phyloP scores from a whole-genome alignment of 1,140 invertebrate genomes.

The Diploscapter pachys region DNA sequence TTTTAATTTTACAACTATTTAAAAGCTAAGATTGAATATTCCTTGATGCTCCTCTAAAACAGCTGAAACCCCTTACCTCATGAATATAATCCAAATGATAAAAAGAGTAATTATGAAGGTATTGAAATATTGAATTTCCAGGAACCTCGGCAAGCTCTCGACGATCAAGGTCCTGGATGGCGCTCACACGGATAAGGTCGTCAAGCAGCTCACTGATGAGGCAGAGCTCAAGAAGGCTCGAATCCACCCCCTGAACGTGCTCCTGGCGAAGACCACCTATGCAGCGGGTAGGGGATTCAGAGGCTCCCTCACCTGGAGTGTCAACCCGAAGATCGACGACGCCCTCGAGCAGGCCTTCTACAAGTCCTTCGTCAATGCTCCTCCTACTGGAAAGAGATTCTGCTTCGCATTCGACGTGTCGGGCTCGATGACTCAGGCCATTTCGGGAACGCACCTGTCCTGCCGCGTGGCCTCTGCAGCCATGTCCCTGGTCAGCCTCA shows the following conservation, averaged over 20 bases:
- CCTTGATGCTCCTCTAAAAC: too few species aligned
- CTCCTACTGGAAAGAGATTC: constrained; percentile 64
- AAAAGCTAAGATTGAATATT: too few species aligned
- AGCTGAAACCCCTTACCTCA: too few species aligned
- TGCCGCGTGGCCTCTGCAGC: constrained; percentile 59
- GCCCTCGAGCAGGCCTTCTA: constrained; percentile 60
- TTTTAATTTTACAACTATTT: too few species aligned
- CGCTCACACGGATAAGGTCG: constrained; percentile 54
- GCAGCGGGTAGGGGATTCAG: constrained; percentile 64
- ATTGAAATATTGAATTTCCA: too few species aligned
- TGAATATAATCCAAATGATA: too few species aligned
- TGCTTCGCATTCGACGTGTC: constrained; percentile 67
- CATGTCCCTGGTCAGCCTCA: constrained; percentile 46
- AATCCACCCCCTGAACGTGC: constrained; percentile 67
- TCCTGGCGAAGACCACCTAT: constrained; percentile 66
- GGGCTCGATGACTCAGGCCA: constrained; percentile 61
- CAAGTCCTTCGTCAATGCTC: constrained; percentile 62
- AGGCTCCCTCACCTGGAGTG: constrained; percentile 58
- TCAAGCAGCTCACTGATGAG: constrained; percentile 61
- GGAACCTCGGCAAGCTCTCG: constrained; percentile 69
- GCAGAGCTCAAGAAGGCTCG: constrained; percentile 61
- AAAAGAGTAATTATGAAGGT: too few species aligned
- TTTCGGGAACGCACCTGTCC: constrained; percentile 61
- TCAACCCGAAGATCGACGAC: constrained; percentile 46
- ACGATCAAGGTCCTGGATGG: constrained; percentile 65